Evolutionary conservation across 2,888 invertebrate species (phyloP).

Genomic region (Drosophila paramelanica): DNA sequence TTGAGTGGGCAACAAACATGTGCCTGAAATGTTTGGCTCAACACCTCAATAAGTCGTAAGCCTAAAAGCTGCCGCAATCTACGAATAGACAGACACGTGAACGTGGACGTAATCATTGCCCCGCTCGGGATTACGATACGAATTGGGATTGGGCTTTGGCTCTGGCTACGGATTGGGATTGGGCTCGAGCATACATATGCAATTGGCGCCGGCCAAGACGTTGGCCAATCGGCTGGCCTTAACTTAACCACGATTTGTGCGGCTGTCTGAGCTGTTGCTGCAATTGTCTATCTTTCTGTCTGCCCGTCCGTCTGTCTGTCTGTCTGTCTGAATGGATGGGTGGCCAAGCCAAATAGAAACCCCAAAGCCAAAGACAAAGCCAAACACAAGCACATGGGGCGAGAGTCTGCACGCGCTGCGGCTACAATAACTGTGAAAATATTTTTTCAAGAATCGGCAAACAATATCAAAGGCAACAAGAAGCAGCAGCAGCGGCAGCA

Average conservation of each 20-base stretch:
- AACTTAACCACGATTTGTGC: conserved; percentile 15
- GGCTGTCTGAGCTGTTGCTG: conserved; percentile 7
- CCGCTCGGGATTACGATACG: conserved; percentile 1
- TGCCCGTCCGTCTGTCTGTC: not conserved
- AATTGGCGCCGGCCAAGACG: conserved; percentile 26
- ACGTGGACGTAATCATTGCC: conserved; percentile 13
- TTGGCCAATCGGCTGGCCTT: conserved; percentile 12
- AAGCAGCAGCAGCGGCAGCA: conserved; percentile 25
- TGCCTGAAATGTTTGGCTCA: conserved; percentile 53
- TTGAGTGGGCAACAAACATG: conserved; percentile 19
- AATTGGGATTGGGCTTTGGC: not conserved
- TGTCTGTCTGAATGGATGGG: not conserved
- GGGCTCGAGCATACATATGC: conserved; percentile 11
- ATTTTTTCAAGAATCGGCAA: conserved; percentile 48
- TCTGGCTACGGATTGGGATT: not conserved
- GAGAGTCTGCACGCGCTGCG: conserved; percentile 22
- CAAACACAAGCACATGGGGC: conserved; percentile 6
- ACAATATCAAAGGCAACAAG: conserved; percentile 36
- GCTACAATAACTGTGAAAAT: conserved; percentile 50
- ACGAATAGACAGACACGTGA: conserved; percentile 15
- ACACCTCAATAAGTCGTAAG: conserved; percentile 67
- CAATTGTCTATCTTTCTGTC: not conserved
- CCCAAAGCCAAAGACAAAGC: conserved; percentile 5
- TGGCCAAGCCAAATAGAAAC: conserved; percentile 6
- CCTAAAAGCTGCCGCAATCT: conserved; percentile 15